These are phyloP conservation scores for Polyploca ridens DNA, from an alignment of 2,888 invertebrate genomes.

Conservation along the genomic window DNA sequence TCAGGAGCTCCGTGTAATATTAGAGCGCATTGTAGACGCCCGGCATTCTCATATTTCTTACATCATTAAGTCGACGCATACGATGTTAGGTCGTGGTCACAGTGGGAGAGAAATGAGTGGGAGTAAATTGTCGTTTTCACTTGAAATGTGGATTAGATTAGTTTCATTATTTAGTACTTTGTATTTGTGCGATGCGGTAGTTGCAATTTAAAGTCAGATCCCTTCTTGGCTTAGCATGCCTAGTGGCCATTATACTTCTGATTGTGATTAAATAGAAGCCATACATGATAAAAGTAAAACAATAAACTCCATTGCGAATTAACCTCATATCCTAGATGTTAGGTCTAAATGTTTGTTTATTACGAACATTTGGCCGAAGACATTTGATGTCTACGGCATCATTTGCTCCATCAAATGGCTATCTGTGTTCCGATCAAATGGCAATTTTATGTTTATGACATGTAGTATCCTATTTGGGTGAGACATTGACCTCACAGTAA, in stretches of 20 bases:
- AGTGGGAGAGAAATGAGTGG: constrained; percentile 14
- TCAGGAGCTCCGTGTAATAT: constrained; percentile 33
- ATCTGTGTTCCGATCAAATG: background rate
- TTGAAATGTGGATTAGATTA: background rate
- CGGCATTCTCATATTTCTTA: constrained; percentile 69
- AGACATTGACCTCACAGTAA: background rate
- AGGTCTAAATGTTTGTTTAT: background rate
- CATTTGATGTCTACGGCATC: background rate
- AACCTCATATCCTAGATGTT: background rate
- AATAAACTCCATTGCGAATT: background rate
- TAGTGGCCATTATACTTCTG: too few species aligned
- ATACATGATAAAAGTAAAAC: too few species aligned
- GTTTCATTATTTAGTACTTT: background rate
- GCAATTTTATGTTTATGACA: background rate
- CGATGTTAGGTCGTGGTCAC: constrained; percentile 15
- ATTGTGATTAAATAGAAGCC: too few species aligned
- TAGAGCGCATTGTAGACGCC: constrained; percentile 51
- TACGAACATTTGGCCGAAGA: background rate
- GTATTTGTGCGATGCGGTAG: too few species aligned
- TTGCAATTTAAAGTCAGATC: background rate
- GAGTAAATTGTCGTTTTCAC: too few species aligned
- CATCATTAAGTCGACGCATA: constrained; percentile 66
- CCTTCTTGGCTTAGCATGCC: too few species aligned
- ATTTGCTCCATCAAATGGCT: background rate
- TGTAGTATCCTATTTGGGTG: background rate